These are phyloP conservation scores for Phoeniculus purpureus DNA, from an alignment of 2,797 vertebrate species.

Conservation along the genomic window DNA sequence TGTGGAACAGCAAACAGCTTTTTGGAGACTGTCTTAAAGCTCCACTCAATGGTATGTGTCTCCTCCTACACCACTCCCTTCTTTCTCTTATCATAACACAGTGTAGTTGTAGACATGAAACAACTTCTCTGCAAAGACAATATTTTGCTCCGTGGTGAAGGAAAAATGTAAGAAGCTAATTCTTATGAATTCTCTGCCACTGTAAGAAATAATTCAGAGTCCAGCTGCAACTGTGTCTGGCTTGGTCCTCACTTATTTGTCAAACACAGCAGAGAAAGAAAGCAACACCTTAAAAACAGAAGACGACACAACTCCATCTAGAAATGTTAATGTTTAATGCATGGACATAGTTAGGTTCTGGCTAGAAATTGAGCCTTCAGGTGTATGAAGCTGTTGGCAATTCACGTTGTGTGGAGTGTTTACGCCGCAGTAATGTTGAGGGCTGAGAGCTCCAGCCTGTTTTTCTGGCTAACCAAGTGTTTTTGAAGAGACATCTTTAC, in stretches of 20 bases:
- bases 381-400: background rate
- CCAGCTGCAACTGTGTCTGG: background rate
- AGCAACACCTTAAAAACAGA: background rate
- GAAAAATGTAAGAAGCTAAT: background rate
- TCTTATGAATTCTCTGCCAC: background rate
- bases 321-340: background rate
- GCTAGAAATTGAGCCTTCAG: background rate
- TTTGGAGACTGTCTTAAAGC: background rate
- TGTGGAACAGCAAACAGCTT: background rate
- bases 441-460: background rate
- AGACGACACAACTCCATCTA: background rate
- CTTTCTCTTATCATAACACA: background rate
- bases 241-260: background rate
- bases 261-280: background rate
- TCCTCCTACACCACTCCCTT: background rate
- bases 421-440: background rate
- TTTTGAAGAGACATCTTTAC: background rate
- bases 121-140: background rate
- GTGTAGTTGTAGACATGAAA: background rate
- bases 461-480: background rate
- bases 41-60: fast-evolving
- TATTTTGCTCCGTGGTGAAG: background rate
- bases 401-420: background rate
- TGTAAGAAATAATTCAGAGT: background rate
- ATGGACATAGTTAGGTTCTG: background rate